Conservation (phyloP, 2,113 vertebrate genomes). For the Oenanthe oenanthe region DNA sequence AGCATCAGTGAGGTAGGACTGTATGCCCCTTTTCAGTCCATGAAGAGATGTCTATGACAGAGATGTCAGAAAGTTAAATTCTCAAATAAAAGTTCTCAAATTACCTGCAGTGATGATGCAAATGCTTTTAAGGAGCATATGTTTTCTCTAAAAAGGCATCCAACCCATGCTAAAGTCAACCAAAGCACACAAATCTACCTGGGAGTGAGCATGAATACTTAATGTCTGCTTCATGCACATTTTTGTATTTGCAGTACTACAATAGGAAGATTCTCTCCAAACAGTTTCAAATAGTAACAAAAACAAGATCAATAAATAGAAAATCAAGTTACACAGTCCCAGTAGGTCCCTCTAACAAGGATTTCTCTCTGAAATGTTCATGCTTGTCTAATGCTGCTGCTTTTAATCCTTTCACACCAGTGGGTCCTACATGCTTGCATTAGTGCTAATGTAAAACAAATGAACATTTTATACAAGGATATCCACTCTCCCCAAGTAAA, state of each 20-base stretch:
- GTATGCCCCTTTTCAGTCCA: not conserved
- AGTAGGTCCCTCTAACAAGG: slow-evolving; percentile 53
- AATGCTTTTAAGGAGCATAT: not conserved
- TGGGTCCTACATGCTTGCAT: slow-evolving; percentile 59
- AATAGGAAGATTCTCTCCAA: not conserved
- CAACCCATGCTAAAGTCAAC: not conserved
- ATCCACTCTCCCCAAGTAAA: slow-evolving; percentile 58
- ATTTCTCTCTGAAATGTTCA: slow-evolving; percentile 64
- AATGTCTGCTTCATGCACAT: not conserved
- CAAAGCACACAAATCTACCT: not conserved
- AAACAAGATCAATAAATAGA: slow-evolving; percentile 70
- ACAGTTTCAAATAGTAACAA: slow-evolving; percentile 34
- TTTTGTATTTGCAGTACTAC: not conserved
- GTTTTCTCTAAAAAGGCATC: not conserved
- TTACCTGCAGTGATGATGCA: not conserved
- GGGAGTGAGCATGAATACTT: not conserved
- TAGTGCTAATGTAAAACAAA: slow-evolving; percentile 68
- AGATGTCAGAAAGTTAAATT: not conserved
- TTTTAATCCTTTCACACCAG: slow-evolving; percentile 74
- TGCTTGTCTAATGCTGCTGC: slow-evolving; percentile 42
- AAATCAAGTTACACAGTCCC: slow-evolving; percentile 69
- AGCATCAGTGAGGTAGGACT: not conserved
- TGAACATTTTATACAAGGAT: slow-evolving; percentile 52
- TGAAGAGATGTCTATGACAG: not conserved
- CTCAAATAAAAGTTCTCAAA: not conserved